A percentile compares a stretch with the other conserved stretches of the same genome.
Conservation (phyloP, 2,113 vertebrate genomes). For the Lophotis ruficrista region DNA sequence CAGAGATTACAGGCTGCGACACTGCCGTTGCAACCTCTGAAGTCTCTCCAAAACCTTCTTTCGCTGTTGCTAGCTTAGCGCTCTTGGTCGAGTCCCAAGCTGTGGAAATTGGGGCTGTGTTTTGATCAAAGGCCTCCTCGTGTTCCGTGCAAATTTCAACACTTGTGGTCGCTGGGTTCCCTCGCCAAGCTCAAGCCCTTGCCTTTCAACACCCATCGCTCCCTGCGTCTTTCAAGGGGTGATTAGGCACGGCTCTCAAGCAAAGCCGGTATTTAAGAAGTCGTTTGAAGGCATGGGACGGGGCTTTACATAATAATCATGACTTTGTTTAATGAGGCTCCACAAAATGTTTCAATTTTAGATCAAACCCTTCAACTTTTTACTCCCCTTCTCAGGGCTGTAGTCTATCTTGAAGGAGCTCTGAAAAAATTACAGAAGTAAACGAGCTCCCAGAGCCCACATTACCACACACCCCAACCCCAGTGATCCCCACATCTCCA, state of each 20-base stretch:
- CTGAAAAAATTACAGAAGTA: background rate
- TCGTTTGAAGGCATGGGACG: background rate
- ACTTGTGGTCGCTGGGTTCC: background rate
- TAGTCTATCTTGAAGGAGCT: background rate
- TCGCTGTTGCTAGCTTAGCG: background rate
- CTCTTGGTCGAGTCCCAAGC: background rate
- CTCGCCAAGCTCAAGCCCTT: background rate
- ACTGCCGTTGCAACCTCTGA: background rate
- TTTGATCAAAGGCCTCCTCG: slow-evolving; percentile 22
- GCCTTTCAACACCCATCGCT: slow-evolving; percentile 11
- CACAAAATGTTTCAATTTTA: background rate
- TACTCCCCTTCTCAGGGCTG: background rate
- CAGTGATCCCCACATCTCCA: background rate
- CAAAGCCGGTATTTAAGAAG: background rate
- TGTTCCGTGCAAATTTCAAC: slow-evolving; percentile 21
- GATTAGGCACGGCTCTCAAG: background rate
- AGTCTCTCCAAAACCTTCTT: slow-evolving; percentile 18
- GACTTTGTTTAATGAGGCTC: background rate
- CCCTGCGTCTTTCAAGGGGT: background rate
- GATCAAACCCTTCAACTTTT: background rate
- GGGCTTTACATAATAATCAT: background rate
- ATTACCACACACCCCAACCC: background rate
- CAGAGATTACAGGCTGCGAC: background rate
- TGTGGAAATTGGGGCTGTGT: background rate
- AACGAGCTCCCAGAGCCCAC: background rate